Conservation (phyloP, 2,888 invertebrate species). For the Eupithecia centaureata region DNA sequence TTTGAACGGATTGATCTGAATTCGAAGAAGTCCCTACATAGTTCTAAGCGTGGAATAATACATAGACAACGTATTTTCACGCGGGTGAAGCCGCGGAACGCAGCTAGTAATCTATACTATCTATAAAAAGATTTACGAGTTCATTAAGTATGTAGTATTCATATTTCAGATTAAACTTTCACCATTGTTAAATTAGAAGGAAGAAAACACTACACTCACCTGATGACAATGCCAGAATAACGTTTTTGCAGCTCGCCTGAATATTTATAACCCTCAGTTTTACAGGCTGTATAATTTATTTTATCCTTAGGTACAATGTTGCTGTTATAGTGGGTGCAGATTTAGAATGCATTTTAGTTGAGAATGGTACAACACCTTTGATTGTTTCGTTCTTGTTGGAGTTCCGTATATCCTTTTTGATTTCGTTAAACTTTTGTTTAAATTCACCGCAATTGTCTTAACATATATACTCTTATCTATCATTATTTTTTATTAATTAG, state of each 20-base stretch:
- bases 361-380: neutral
- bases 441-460: too few species aligned
- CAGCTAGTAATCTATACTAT: neutral
- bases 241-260: neutral
- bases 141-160: too few species aligned
- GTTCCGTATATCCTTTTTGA: too few species aligned
- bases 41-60: too few species aligned
- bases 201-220: constrained; percentile 1
- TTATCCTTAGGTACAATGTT: neutral
- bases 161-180: neutral
- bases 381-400: neutral
- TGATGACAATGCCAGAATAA: neutral
- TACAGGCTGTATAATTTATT: neutral
- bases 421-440: too few species aligned
- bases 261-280: neutral
- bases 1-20: too few species aligned
- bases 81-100: too few species aligned
- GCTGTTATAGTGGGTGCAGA: neutral
- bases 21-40: too few species aligned
- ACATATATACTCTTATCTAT: too few species aligned
- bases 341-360: neutral
- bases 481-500: too few species aligned
- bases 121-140: neutral
- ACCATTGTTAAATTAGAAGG: neutral
- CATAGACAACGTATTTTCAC: too few species aligned